Evolutionary conservation across 2,888 invertebrate genomes (phyloP).

Genomic region (Orthonevra nobilis): DNA sequence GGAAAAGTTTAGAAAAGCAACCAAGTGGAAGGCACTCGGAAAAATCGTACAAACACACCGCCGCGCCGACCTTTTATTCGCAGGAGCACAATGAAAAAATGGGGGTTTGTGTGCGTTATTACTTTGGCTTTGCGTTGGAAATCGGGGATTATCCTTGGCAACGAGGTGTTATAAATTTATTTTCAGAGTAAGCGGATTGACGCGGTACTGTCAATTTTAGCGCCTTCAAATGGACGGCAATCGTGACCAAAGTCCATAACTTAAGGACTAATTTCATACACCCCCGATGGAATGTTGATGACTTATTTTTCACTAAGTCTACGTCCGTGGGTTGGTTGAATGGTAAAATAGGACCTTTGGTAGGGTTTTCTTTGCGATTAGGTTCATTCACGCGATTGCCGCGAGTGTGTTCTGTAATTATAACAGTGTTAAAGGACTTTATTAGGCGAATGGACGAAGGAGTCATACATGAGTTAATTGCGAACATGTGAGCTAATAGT

Average conservation of each 20-base stretch:
- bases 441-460: slow-evolving; percentile 13
- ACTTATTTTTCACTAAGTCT: slow-evolving; percentile 52
- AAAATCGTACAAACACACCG: slow-evolving; percentile 3
- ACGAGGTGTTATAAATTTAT: slow-evolving; percentile 54
- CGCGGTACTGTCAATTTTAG: slow-evolving; percentile 34
- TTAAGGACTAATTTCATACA: slow-evolving; percentile 56
- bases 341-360: slow-evolving; percentile 26
- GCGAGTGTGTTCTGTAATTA: slow-evolving; percentile 56
- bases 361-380: slow-evolving; percentile 39
- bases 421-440: slow-evolving; percentile 12
- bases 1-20: slow-evolving; percentile 41
- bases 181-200: slow-evolving; percentile 41
- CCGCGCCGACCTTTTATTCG: slow-evolving; percentile 22
- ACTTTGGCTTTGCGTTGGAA: slow-evolving; percentile 56
- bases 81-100: slow-evolving; percentile 26
- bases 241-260: slow-evolving; percentile 63
- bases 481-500: slow-evolving; percentile 43
- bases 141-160: slow-evolving; percentile 51
- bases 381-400: slow-evolving; percentile 47
- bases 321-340: background rate
- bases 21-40: slow-evolving; percentile 49
- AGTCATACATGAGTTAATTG: slow-evolving; percentile 46
- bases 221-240: slow-evolving; percentile 10
- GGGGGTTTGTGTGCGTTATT: slow-evolving; percentile 55
- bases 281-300: slow-evolving; percentile 61